Evolutionary conservation across 2,888 invertebrate genomes (phyloP), one percentile per base, ranked within the genome.

Genomic region (Pollenia angustigena): DNA sequence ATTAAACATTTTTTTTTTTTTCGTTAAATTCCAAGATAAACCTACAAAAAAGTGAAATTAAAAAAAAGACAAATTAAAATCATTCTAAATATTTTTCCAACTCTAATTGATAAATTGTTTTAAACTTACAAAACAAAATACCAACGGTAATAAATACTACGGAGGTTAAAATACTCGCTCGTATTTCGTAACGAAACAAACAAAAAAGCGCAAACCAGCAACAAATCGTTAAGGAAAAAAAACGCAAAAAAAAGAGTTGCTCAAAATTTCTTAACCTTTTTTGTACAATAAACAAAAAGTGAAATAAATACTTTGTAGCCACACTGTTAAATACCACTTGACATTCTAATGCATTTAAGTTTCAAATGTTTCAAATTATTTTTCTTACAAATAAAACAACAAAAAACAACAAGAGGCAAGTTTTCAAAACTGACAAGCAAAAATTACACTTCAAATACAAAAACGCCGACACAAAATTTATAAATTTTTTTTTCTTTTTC

Each of bases 331-430:
- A 83, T 83, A 79, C 84, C 84, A 80, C 68, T 79, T 85, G 84
- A 74, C 84, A 85, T 85, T 85, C 84, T 85, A 85, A 85, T 85
- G 84, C 79, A 80, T 68, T 85, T 80, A 80, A 74, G 66, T 85
- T 80, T 58, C 32, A 80, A 48, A 81, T 71, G 76, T 76, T 81
- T 76, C 44, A 81, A 69, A 76, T 85, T 50, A 81, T 71, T 71
- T 71, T 81, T 72, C 48, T 18, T 16, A 76, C 14, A 48, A 52
- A 18, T 48, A 79, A 42, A 62, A 10, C 1, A 52, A 42, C 48
- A 46, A 75, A 18, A 60, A 56, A 42, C 56, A 80, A 52, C 71
- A 71, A 76, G 48, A 71, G 75, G 32, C 81, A 85, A 69, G 85
- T 85, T 85, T 85, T 84, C 81, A 76, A 81, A 85, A 81, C 52